Evolutionary conservation across 2,113 vertebrate genomes (phyloP).

Genomic region (Psophia crepitans): DNA sequence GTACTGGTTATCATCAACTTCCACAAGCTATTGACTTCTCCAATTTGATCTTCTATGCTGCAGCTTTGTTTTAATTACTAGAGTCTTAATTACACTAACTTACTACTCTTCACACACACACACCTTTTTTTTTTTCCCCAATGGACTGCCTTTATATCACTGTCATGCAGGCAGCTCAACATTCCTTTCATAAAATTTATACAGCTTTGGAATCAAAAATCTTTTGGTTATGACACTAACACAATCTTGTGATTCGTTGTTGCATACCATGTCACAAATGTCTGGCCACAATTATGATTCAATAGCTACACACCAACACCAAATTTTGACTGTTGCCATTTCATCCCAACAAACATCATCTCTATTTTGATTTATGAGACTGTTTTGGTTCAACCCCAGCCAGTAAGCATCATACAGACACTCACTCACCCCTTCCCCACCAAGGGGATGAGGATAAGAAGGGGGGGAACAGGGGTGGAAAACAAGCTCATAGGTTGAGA

Average conservation of each 20-base stretch:
- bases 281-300: background rate
- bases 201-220: background rate
- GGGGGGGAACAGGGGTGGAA: too few relatives aligned
- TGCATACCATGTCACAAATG: background rate
- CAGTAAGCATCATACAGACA: too few relatives aligned
- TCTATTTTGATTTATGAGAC: background rate
- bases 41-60: background rate
- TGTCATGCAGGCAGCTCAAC: background rate
- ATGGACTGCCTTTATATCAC: background rate
- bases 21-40: rapidly evolving
- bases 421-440: too few relatives aligned
- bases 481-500: too few relatives aligned
- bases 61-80: background rate
- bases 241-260: background rate
- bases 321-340: background rate
- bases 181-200: background rate
- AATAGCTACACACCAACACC: background rate
- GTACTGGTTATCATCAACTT: background rate
- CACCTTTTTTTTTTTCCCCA: background rate
- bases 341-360: background rate
- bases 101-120: background rate
- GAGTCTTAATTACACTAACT: background rate
- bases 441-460: too few relatives aligned
- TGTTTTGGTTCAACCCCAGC: too few relatives aligned
- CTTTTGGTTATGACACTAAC: background rate